Conservation (phyloP, 2,888 invertebrate genomes). For the Allacma fusca region DNA sequence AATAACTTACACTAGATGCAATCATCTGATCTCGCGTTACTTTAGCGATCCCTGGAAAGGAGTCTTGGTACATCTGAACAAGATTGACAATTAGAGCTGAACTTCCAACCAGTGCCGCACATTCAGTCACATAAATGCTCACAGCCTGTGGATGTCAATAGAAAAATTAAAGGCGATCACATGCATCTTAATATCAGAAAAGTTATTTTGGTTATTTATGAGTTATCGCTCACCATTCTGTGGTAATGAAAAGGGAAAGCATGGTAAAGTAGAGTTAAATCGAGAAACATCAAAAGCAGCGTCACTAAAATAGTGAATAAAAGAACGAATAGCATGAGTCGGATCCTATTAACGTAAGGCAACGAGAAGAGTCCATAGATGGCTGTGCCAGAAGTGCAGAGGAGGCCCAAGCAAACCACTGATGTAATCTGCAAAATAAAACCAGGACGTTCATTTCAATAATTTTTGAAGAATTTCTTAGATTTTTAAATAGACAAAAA, state of each 20-base stretch:
- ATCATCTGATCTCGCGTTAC: conserved; percentile 76
- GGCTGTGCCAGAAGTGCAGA: conserved; percentile 79
- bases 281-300: conserved; percentile 78
- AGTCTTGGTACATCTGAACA: conserved; percentile 67
- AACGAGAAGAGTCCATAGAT: conserved; percentile 80
- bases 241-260: conserved; percentile 82
- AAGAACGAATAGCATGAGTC: conserved; percentile 80
- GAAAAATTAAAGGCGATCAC: no score
- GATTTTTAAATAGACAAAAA: no score
- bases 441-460: conserved; percentile 28
- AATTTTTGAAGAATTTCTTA: no score
- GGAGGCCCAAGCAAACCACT: conserved; percentile 76
- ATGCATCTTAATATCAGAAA: background rate
- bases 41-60: conserved; percentile 75
- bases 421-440: conserved; percentile 73
- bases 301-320: conserved; percentile 78
- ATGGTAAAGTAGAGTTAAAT: conserved; percentile 79
- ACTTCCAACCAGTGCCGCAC: conserved; percentile 68
- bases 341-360: conserved; percentile 76
- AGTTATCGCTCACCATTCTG: conserved; percentile 71
- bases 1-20: conserved; percentile 70
- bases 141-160: conserved; percentile 56
- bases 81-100: conserved; percentile 76
- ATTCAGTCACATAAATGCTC: conserved; percentile 60
- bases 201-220: no score